Percentiles rank a stretch among this genome's conserved stretches.
phyloP scores from a whole-genome alignment of 2,113 vertebrate genomes.

The Scartelaos histophorus region DNA sequence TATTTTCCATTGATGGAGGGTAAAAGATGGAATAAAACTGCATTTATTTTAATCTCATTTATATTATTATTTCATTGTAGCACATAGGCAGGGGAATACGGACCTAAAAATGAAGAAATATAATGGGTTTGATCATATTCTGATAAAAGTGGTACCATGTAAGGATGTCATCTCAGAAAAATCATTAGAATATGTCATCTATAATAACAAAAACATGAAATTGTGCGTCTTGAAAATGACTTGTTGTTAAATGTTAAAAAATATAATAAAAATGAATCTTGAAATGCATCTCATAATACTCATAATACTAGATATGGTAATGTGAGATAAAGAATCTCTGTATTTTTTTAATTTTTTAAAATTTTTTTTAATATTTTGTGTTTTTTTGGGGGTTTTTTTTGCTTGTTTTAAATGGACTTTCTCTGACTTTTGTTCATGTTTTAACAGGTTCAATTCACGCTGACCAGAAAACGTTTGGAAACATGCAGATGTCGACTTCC shows the following conservation, averaged over 20 bases:
- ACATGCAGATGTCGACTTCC: no score
- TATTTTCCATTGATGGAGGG: neutral
- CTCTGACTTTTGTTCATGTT: no score
- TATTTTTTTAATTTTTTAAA: no score
- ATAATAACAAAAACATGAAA: neutral
- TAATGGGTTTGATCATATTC: neutral
- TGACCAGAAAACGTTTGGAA: no score
- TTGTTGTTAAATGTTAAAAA: no score
- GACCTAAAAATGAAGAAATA: conserved; percentile 10
- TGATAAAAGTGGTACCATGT: neutral
- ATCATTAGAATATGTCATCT: neutral
- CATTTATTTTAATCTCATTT: neutral
- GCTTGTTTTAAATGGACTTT: no score
- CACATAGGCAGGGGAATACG: conserved; percentile 18
- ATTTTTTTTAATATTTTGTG: no score
- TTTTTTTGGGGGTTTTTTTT: no score
- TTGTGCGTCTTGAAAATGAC: neutral
- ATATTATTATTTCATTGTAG: neutral
- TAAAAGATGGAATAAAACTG: conserved; percentile 22
- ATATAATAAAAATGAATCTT: neutral
- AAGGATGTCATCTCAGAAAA: neutral
- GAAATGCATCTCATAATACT: neutral
- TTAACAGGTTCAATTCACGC: no score
- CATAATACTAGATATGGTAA: no score
- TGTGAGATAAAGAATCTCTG: no score